Evolutionary conservation across 2,797 vertebrate species (phyloP), one percentile per base, ranked within the genome.

Genomic region (Notoglanidium macrostoma): DNA sequence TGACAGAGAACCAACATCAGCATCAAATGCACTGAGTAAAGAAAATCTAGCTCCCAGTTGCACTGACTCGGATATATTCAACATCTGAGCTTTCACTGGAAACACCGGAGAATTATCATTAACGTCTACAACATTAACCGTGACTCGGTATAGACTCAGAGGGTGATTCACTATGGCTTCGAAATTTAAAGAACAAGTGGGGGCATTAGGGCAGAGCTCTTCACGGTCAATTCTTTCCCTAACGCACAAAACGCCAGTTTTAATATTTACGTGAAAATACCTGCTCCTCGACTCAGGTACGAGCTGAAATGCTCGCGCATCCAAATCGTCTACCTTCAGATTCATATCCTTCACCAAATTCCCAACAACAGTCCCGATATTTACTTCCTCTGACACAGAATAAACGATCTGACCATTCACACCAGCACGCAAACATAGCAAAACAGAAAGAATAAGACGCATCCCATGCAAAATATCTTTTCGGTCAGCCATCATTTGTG

Each of bases 141-240:
- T 95, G 67, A 96, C 91, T 80, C 95, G 95, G 86, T 95, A 93
- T 73, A 97, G 89, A 88, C 92, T 93, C 82, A 97, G 95, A 5
- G 97, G 98, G 70, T 95, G 96, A 86, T 96, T 96, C 23, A 97
- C 93, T 90, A 97, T 95, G 86, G 97, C 87, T 93, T 98, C 97
- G 91, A 98, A 92, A 91, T 94, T 95, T 83, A 98, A 94, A 40
- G 96, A 94, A 89, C 98, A 98, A 88, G 95, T 91, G 11, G 90
- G 92, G 73, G 93, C 94, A 83, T 96, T 95, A 65, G 95, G 93
- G 29, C 98, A 98, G 32, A 98, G 93, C 57, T 93, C 93, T 89
- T 98, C 98, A 8, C 97, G 94, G 92, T 98, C 97, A 87, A 98
- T 95, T 83, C 95, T 96, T 90, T 97, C 96, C 91, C 94, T 95